A percentile compares a stretch with the other conserved stretches of the same genome.
Evolutionary conservation across 2,113 vertebrate species (phyloP).

Genomic region (Cettia cetti): DNA sequence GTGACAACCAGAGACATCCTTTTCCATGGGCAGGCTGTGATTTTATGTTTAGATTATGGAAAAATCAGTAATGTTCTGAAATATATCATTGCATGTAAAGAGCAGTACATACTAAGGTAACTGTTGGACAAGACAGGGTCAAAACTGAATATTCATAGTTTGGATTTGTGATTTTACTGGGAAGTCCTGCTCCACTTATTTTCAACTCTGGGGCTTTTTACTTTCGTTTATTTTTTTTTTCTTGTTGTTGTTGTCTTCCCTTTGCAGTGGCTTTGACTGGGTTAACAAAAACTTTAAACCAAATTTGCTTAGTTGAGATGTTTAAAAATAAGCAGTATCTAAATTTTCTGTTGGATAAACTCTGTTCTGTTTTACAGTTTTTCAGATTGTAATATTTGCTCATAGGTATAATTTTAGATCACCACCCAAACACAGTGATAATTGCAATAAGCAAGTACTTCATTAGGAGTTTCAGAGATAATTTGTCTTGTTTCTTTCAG

Average conservation of each 20-base stretch:
- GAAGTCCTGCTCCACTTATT: not conserved
- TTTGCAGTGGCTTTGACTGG: not conserved
- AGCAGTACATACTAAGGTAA: not conserved
- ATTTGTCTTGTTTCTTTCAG: not conserved
- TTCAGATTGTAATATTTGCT: not conserved
- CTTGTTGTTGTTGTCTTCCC: not conserved
- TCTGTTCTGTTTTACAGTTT: not conserved
- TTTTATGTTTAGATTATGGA: not conserved
- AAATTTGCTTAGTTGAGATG: not conserved
- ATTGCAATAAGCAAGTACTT: not conserved
- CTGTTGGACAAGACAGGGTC: not conserved
- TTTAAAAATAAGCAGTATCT: not conserved
- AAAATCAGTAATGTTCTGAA: not conserved
- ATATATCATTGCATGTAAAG: not conserved
- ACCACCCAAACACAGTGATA: not conserved
- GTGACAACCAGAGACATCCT: not conserved
- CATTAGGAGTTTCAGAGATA: not conserved
- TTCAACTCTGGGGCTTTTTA: fast-evolving
- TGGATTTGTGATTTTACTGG: not conserved
- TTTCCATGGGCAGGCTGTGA: not conserved
- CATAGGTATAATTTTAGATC: not conserved
- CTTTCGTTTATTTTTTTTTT: not conserved
- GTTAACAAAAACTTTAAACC: not conserved
- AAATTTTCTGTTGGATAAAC: not conserved
- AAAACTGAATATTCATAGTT: not conserved